A percentile compares a stretch with the other conserved stretches of the same genome.
These are phyloP conservation scores for Phaedon cochleariae DNA, from an alignment of 2,888 invertebrate species.

Conservation along the genomic window DNA sequence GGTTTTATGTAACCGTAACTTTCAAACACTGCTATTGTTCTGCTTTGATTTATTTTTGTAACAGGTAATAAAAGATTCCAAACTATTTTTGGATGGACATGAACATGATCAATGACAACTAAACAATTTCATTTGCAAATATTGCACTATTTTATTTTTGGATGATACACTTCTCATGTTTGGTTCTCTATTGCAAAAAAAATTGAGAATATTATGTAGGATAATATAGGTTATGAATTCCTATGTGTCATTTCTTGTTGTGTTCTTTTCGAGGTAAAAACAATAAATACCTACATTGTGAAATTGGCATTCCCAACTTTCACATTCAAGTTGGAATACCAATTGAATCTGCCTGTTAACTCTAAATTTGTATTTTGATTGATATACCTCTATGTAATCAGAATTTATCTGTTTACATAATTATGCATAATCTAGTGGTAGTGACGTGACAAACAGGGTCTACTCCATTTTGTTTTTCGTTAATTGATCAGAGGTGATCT, in stretches of 20 bases:
- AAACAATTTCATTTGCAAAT: no score
- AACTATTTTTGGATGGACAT: constrained; percentile 6
- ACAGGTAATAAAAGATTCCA: constrained; percentile 5
- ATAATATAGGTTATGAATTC: not conserved
- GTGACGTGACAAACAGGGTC: constrained; percentile 2
- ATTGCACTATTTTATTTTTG: no score
- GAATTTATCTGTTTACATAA: not conserved
- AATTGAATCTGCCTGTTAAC: no score
- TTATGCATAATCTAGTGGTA: not conserved
- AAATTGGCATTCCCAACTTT: not conserved
- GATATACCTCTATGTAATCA: constrained; percentile 14
- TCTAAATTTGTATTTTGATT: no score
- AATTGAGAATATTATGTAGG: no score
- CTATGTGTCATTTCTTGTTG: not conserved
- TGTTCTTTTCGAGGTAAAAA: not conserved
- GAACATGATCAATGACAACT: not conserved
- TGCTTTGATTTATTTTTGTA: constrained; percentile 4
- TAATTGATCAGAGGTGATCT: constrained; percentile 5
- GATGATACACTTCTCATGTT: no score
- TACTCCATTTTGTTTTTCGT: constrained; percentile 17
- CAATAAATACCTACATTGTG: not conserved
- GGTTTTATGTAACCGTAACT: not conserved
- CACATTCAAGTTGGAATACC: not conserved
- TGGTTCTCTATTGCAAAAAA: no score
- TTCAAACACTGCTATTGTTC: not conserved